Base-by-base conservation (phyloP, 2,113 vertebrate genomes). In the Ciconia boyciana region DNA sequence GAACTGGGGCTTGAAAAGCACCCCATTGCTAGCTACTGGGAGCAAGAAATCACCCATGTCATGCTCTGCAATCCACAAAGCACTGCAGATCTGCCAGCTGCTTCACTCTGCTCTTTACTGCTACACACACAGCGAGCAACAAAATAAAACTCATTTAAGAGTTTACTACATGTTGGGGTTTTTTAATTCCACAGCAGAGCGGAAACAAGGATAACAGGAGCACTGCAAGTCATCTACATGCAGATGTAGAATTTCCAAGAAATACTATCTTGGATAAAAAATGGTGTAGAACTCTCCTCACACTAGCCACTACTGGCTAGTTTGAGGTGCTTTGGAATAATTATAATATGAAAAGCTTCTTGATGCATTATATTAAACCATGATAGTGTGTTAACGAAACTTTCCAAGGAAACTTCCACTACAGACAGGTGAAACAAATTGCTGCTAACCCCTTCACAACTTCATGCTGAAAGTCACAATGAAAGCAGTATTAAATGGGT, bases 71-170 rank as follows among this genome's bases (percentile, higher is more conserved):
- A 72, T 43, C 66, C 4, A 1, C 65, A 51, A 88, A 82, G 57
- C 92, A 43, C 88, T 84, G 61, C 93, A 93, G 77, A 26, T 54
- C 6, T 12, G 71, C 79, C 95, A 93, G 94, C 91, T 96, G 92
- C 68, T 85, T 71, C 87, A 34, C 34, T 66, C 79, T 81, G 78
- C 78, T 62, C 83, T 48, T 74, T 34, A 60, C 14, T 41, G 72
- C 86, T 62, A 49, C 15, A 29, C 7, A 60, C 19, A 70, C 44
- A 83, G 52, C 9, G 28, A 90, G 86, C 76, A 72, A 29, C 72
- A 77, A 91, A 69, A 43, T 29, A 68, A 79, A 95, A 94, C 54
- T 79, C 80, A 87, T 85, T 69, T 28, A 5, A 19, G 70, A 68
- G 86, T 62, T 97, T 80, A 85, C 57, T 85, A 72, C 76, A 71